A percentile compares a stretch with the other conserved stretches of the same genome.
Conservation (phyloP, 2,113 vertebrate species). For the Uropsilus gracilis region DNA sequence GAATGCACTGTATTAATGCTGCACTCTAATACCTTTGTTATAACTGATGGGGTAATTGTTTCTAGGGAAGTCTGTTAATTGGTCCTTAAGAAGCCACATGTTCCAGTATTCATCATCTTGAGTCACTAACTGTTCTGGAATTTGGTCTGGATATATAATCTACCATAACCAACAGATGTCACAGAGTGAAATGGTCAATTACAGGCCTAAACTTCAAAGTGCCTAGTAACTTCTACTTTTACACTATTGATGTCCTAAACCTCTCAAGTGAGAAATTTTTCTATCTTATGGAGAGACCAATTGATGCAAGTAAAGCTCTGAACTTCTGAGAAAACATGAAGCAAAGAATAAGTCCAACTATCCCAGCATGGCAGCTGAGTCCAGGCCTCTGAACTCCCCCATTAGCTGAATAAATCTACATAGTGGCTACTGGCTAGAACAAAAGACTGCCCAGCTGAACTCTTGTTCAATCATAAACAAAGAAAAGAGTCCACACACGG, state of each 20-base stretch:
- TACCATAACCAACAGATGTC: background rate
- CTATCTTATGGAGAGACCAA: background rate
- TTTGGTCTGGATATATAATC: background rate
- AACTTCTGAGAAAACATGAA: background rate
- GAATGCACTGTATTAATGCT: background rate
- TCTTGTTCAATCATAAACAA: background rate
- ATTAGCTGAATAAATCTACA: background rate
- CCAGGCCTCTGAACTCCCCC: fast-evolving
- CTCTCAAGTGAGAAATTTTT: background rate
- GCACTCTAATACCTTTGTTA: background rate
- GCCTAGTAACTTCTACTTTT: background rate
- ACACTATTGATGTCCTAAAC: fast-evolving
- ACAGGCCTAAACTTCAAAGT: background rate
- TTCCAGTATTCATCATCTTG: background rate
- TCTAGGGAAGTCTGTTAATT: background rate
- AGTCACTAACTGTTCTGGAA: background rate
- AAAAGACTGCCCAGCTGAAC: background rate
- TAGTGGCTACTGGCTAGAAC: background rate
- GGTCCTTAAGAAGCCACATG: background rate
- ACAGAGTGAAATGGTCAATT: background rate
- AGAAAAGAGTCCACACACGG: background rate
- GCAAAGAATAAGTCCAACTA: background rate
- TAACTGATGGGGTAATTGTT: background rate
- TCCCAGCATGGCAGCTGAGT: background rate
- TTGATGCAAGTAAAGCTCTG: background rate